Evolutionary conservation across 35 echinoderm and acorn worm species (phyloP), one percentile per base, ranked within the genome.

Genomic region (Apostichopus californicus): DNA sequence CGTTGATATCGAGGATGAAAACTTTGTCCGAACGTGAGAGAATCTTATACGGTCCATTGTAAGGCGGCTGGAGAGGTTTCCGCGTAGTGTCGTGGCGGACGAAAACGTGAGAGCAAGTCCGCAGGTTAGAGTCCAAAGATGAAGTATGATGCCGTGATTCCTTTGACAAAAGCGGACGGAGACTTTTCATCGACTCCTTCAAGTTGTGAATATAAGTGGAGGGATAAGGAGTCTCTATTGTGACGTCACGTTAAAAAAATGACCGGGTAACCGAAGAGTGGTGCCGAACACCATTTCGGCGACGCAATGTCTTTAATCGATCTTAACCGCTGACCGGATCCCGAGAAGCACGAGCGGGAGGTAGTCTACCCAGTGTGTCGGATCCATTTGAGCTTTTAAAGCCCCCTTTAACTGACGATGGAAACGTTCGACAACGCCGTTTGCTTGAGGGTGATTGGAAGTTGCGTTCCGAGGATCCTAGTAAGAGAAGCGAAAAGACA

Each of bases 221-320:
- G 13, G 71, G 21, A 57, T 78, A 66, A 71, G 1, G 18, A 59
- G 9, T 23, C 10, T 55, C 26, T 9, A 34, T 4, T 77, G 13
- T 9, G 13, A 6, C 10, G 54, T 1, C 34, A 53, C 73, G 11
- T 52, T 17, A 55, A 94, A 77, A 22, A 90, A 73, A 63, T 94
- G 78, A 58, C 78, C 88, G 9, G 93, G 87, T 57, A 91, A 64
- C 5, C 88, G 57, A 65, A 94, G 52, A 5, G 87, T 94, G 20
- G 93, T 94, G 23, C 88, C 93, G 66, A 71, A 94, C n/a, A 94
- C 93, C 57, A 90, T 3, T 58, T 94, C 88, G n/a, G 93, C 93
- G 5, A 87, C 86, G 24, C 24, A 25, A 25, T 25, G 24, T 25
- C 24, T 1, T 25, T 0, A 25, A 25, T 25, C 24, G 24, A 25